Conservation (phyloP, 2,113 vertebrate genomes). For the Gymnocephalus cernua region DNA sequence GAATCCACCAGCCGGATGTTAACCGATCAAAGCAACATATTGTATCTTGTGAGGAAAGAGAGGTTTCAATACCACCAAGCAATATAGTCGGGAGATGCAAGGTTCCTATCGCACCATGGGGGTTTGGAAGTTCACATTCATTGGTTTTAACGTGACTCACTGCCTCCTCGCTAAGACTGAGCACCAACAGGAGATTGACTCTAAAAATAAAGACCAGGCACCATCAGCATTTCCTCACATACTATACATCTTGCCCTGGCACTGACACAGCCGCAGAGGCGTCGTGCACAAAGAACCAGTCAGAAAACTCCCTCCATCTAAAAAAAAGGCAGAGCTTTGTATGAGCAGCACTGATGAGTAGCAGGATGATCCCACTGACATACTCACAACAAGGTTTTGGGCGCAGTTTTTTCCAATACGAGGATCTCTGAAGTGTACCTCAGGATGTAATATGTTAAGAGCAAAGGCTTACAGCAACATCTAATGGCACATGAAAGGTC, state of each 20-base stretch:
- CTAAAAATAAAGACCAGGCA: conserved; percentile 82
- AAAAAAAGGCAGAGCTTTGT: not conserved
- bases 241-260: conserved; percentile 55
- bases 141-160: conserved; percentile 76
- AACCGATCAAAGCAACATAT: conserved; percentile 34
- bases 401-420: conserved; percentile 32
- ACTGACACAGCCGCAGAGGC: conserved; percentile 39
- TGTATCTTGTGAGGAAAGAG: conserved; percentile 22
- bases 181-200: conserved; percentile 73
- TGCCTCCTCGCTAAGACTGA: conserved; percentile 68
- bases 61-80: conserved; percentile 18
- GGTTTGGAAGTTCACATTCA: conserved; percentile 67
- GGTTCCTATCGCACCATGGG: conserved; percentile 34
- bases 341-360: not conserved
- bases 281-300: conserved; percentile 51
- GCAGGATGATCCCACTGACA: conserved; percentile 36
- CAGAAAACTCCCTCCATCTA: conserved; percentile 12
- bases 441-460: conserved; percentile 60
- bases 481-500: conserved; percentile 74
- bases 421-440: conserved; percentile 32
- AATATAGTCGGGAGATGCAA: conserved; percentile 24
- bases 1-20: conserved; percentile 24
- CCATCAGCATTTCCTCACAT: conserved; percentile 72
- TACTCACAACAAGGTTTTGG: conserved; percentile 30
- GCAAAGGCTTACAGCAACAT: conserved; percentile 53